Evolutionary conservation across 2,797 vertebrate species (phyloP).

Genomic region (Epinephelus coioides): DNA sequence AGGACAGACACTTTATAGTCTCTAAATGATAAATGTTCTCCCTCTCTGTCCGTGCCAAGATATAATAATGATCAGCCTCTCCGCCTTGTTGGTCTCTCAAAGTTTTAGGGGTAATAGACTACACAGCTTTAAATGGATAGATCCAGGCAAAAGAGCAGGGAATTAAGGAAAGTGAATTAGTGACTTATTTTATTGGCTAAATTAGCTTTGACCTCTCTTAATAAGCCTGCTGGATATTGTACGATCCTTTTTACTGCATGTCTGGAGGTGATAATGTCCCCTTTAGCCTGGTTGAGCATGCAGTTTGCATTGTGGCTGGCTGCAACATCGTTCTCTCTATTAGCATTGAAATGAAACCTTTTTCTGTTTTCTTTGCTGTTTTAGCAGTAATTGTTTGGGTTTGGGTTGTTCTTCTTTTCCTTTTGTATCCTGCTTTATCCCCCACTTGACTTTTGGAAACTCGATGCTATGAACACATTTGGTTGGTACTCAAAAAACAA

Average conservation of each 20-base stretch:
- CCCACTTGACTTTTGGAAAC: not conserved
- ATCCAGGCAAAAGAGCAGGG: conserved; percentile 44
- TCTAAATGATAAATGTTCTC: conserved; percentile 46
- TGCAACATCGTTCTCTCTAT: conserved; percentile 28
- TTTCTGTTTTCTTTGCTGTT: not conserved
- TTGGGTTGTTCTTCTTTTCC: not conserved
- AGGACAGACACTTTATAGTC: conserved; percentile 32
- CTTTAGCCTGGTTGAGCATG: conserved; percentile 59
- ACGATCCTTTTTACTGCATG: conserved; percentile 57
- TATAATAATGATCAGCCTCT: conserved; percentile 18
- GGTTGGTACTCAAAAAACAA: not conserved
- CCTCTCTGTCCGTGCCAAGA: conserved; percentile 23
- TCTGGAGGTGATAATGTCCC: conserved; percentile 31
- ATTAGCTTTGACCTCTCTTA: conserved; percentile 36
- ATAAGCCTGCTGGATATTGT: conserved; percentile 25
- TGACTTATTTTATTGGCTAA: conserved; percentile 20
- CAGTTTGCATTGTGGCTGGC: conserved; percentile 57
- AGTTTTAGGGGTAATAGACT: conserved; percentile 33
- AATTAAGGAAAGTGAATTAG: conserved; percentile 42
- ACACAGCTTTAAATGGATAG: conserved; percentile 11
- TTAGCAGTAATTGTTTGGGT: not conserved
- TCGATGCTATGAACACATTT: not conserved
- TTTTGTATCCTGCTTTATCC: conserved; percentile 1
- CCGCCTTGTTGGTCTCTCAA: conserved; percentile 13
- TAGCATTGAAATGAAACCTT: conserved; percentile 30